Evolutionary conservation across 2,113 vertebrate genomes (phyloP), one percentile per base, ranked within the genome.

Genomic region (Paralichthys olivaceus): DNA sequence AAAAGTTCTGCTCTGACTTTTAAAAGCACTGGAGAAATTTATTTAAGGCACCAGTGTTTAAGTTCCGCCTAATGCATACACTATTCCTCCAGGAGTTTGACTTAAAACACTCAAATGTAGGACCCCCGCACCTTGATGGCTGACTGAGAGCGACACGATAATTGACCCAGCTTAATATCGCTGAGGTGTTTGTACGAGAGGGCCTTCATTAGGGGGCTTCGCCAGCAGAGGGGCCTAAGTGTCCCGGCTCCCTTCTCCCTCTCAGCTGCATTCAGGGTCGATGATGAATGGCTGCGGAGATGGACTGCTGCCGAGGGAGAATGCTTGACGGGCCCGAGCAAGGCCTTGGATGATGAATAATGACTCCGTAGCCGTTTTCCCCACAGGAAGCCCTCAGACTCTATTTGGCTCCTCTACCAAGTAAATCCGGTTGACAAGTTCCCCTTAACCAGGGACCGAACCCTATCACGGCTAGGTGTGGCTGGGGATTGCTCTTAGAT

Each of bases 111-210:
- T 85, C 72, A 81, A 80, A 93, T 65, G 80, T 43, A 75, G 84
- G 74, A 25, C 78, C 2, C 20, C 75, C 12, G 77, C 54, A 77
- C 66, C 75, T 88, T 88, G 87, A 90, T 80, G 90, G 87, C 91
- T 79, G 80, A 64, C 86, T 83, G 83, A 86, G 76, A 87, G 85
- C 85, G 84, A 90, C 87, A 80, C 29, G 28, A 86, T 93, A 90
- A 92, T 93, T 92, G 92, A 93, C 92, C 92, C 85, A 90, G 79
- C 89, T 91, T 93, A 91, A 91, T 92, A 92, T 93, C 86, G 72
- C 87, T 91, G 88, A 92, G 89, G 86, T 90, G 86, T 91, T 89
- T 88, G 80, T 49, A 72, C 17, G 76, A 81, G 86, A 77, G 79
- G 87, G 84, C 84, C 80, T 89, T 92, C 90, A 90, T 90, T 93